phyloP scores from a whole-genome alignment of 2,113 vertebrate genomes.

The Spea bombifrons region DNA sequence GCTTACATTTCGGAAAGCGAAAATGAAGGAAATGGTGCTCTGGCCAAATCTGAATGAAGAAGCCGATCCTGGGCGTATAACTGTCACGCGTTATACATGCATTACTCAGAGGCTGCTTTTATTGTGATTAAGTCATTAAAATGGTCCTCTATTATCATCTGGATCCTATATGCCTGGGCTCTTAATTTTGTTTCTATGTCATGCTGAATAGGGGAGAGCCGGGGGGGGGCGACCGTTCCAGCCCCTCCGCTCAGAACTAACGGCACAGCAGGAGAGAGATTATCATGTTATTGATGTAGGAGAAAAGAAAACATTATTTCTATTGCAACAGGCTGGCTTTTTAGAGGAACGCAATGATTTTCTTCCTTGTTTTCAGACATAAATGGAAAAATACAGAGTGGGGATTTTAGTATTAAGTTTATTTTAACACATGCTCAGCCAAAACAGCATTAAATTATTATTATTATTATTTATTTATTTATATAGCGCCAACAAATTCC shows the following conservation, averaged over 20 bases:
- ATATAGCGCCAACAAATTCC: too few relatives aligned
- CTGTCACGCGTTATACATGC: constrained; percentile 2
- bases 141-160: constrained; percentile 1
- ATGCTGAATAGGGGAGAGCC: constrained; percentile 6
- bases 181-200: constrained; percentile 5
- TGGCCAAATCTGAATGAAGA: too few relatives aligned
- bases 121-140: not conserved
- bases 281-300: constrained; percentile 37
- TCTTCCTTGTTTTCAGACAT: constrained; percentile 50
- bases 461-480: too few relatives aligned
- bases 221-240: constrained; percentile 10
- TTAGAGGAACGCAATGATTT: constrained; percentile 46
- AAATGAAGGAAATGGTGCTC: too few relatives aligned
- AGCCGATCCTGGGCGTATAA: not conserved
- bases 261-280: constrained; percentile 44
- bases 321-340: constrained; percentile 34
- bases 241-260: fast-evolving
- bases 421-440: not conserved
- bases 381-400: fast-evolving
- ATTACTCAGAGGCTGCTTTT: not conserved
- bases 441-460: too few relatives aligned
- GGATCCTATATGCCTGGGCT: not conserved
- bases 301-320: constrained; percentile 29
- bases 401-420: not conserved
- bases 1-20: too few relatives aligned